A percentile compares a stretch with the other conserved stretches of the same genome.
Evolutionary conservation across 1,140 invertebrate genomes (phyloP).

Genomic region (Eriosoma lanigerum): DNA sequence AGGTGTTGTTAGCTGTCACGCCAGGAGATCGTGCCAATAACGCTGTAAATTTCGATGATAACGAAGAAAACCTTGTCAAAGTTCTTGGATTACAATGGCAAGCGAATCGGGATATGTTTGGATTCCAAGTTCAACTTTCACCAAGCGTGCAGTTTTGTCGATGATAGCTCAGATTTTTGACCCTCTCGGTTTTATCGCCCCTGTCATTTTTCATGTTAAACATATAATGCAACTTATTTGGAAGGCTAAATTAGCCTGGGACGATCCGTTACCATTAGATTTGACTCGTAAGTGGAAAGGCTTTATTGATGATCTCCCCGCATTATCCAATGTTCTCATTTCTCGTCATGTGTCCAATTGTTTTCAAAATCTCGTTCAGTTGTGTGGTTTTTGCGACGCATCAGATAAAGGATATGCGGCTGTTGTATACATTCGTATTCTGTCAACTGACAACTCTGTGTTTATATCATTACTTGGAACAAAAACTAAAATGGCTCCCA

Average conservation of each 20-base stretch:
- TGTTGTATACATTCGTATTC: constrained; percentile 39
- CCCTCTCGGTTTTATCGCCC: constrained; percentile 58
- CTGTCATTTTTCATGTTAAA: constrained; percentile 57
- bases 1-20: neutral
- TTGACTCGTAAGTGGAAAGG: neutral
- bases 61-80: neutral
- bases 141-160: constrained; percentile 57
- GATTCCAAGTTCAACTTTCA: neutral
- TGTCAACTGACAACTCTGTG: neutral
- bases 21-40: neutral
- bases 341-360: neutral
- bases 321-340: neutral
- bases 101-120: neutral
- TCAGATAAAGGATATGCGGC: constrained; percentile 5
- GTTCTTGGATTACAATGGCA: constrained; percentile 21
- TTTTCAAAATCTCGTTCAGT: neutral
- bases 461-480: constrained; percentile 41
- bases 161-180: constrained; percentile 58
- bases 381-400: constrained; percentile 41
- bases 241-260: constrained; percentile 56
- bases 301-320: neutral
- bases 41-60: neutral
- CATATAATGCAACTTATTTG: constrained; percentile 58
- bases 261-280: constrained; percentile 55
- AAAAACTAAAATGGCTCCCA: constrained; percentile 53